Conservation (phyloP, 2,797 vertebrate genomes). For the Cichlasoma orientale region DNA sequence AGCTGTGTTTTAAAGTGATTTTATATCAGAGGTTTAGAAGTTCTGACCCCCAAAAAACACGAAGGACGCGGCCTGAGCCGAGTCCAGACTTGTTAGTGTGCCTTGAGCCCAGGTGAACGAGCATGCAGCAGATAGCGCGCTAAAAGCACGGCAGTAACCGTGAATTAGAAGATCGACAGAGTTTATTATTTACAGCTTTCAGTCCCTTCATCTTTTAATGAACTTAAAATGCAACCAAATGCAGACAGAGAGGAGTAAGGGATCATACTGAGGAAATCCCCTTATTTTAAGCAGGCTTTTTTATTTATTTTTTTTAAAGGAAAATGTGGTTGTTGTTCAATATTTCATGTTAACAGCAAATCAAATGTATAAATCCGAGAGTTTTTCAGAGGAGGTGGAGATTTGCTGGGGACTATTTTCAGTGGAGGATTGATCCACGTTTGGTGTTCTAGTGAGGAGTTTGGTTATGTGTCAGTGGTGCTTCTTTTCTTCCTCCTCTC, state of each 20-base stretch:
- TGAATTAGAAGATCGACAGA: neutral
- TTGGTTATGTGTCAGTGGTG: neutral
- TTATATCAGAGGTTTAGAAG: neutral
- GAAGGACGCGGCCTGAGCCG: neutral
- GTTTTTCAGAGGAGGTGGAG: neutral
- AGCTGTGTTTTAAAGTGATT: neutral
- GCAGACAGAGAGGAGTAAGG: neutral
- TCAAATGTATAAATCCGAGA: neutral
- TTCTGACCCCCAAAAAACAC: neutral
- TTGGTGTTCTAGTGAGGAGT: neutral
- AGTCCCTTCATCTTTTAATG: neutral
- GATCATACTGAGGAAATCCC: neutral
- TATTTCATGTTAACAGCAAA: neutral
- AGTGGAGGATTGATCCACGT: conserved; percentile 4
- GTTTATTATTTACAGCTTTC: neutral
- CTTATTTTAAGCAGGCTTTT: neutral
- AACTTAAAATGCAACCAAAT: neutral
- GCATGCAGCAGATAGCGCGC: neutral
- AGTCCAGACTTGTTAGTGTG: conserved; percentile 11
- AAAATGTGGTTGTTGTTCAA: neutral
- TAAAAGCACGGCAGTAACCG: neutral
- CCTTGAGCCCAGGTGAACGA: conserved; percentile 14
- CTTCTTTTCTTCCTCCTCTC: neutral
- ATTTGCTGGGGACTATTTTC: conserved; percentile 2
- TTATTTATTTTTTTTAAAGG: neutral